phyloP scores from a whole-genome alignment of 2,113 vertebrate genomes.

The Carollia perspicillata region DNA sequence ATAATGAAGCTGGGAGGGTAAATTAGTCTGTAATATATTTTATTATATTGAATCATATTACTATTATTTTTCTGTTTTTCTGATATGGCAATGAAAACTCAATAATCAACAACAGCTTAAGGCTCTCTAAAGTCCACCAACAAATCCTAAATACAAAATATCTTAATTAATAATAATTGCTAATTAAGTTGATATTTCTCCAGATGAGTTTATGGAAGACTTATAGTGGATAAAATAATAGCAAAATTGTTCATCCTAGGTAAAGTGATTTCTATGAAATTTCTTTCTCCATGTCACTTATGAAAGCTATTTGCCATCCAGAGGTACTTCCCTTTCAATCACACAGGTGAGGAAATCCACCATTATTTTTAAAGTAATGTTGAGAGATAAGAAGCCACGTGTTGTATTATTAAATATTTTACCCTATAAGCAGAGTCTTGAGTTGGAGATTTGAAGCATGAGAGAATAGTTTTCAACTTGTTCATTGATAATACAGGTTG shows the following conservation, averaged over 20 bases:
- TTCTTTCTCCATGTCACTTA: background rate
- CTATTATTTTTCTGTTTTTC: background rate
- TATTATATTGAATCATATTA: background rate
- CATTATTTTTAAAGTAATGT: background rate
- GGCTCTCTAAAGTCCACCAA: background rate
- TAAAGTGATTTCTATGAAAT: background rate
- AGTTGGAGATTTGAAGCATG: background rate
- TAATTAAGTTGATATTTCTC: background rate
- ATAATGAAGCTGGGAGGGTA: background rate
- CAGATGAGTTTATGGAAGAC: background rate
- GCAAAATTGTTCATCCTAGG: background rate
- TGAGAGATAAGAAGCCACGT: background rate
- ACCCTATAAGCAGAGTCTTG: background rate
- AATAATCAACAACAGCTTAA: background rate
- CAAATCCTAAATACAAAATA: background rate
- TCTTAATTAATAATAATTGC: background rate
- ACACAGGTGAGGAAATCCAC: background rate
- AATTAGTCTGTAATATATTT: background rate
- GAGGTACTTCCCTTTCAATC: background rate
- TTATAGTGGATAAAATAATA: background rate
- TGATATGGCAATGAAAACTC: background rate
- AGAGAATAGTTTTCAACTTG: background rate
- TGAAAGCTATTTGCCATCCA: background rate
- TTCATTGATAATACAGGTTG: background rate
- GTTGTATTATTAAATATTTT: background rate